Conservation (phyloP, 1,140 invertebrate species). For the Matsumurasca onukii region DNA sequence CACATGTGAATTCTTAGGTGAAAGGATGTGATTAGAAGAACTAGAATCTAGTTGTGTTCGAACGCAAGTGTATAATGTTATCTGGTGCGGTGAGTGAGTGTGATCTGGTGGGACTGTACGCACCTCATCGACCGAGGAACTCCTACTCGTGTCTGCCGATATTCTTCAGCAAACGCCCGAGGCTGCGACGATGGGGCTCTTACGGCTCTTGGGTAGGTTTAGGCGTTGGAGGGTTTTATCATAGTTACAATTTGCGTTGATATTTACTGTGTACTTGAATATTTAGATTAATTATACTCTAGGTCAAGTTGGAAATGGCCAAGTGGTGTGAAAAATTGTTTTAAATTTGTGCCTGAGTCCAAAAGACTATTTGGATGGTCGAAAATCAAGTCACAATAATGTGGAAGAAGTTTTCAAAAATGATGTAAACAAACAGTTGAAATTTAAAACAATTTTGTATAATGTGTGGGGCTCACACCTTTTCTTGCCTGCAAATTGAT, state of each 20-base stretch:
- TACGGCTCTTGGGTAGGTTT: slow-evolving; percentile 67
- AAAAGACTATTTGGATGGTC: background rate
- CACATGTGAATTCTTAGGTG: too few relatives aligned
- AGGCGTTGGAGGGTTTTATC: too few relatives aligned
- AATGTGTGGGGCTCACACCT: too few relatives aligned
- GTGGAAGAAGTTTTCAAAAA: too few relatives aligned
- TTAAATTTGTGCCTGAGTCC: background rate
- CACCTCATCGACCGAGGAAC: slow-evolving; percentile 27
- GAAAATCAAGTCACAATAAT: background rate
- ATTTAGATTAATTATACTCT: background rate
- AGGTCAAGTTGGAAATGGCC: background rate
- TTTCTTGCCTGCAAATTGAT: too few relatives aligned
- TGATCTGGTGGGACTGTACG: slow-evolving; percentile 31
- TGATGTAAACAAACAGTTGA: too few relatives aligned
- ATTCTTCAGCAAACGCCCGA: slow-evolving; percentile 39
- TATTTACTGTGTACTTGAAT: background rate
- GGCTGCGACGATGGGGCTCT: slow-evolving; percentile 65
- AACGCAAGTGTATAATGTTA: slow-evolving; percentile 1
- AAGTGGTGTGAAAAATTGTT: background rate
- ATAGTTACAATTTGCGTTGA: background rate
- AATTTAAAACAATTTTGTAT: too few relatives aligned
- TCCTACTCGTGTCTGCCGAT: slow-evolving; percentile 40
- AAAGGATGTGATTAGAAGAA: too few relatives aligned
- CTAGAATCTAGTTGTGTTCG: too few relatives aligned
- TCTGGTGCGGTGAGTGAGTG: slow-evolving; percentile 20